phyloP scores from a whole-genome alignment of 2,888 invertebrate genomes.

The Allophyes oxyacanthae region DNA sequence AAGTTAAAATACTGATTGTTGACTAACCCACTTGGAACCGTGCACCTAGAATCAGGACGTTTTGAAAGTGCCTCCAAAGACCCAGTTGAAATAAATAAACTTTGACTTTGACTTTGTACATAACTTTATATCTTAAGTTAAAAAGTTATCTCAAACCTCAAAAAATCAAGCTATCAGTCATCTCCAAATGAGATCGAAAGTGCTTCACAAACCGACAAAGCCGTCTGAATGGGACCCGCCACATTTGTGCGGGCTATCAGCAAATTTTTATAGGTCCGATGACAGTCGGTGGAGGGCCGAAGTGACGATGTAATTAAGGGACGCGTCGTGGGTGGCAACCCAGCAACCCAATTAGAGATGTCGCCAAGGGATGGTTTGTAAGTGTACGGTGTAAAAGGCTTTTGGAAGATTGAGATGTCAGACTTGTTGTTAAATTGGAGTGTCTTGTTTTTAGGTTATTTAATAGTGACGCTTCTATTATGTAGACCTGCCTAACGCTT shows the following conservation, averaged over 20 bases:
- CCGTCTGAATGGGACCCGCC: conserved; percentile 4
- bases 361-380: conserved; percentile 3
- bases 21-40: too few relatives aligned
- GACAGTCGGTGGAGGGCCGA: conserved; percentile 29
- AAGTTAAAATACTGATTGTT: too few relatives aligned
- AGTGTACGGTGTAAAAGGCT: neutral
- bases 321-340: conserved; percentile 38
- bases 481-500: too few relatives aligned
- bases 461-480: too few relatives aligned
- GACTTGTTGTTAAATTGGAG: neutral
- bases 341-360: conserved; percentile 35
- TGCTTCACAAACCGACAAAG: conserved; percentile 14
- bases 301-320: conserved; percentile 40
- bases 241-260: conserved; percentile 34
- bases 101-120: too few relatives aligned
- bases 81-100: too few relatives aligned
- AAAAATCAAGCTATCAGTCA: conserved; percentile 22
- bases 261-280: conserved; percentile 40
- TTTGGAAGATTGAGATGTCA: neutral
- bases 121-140: too few relatives aligned
- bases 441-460: too few relatives aligned
- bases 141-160: neutral
- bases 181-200: conserved; percentile 33
- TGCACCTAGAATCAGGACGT: too few relatives aligned
- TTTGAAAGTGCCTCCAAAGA: too few relatives aligned